Percentiles rank a stretch among this genome's conserved stretches.
phyloP scores from a whole-genome alignment of 2,113 vertebrate genomes.

The Bos javanicus region DNA sequence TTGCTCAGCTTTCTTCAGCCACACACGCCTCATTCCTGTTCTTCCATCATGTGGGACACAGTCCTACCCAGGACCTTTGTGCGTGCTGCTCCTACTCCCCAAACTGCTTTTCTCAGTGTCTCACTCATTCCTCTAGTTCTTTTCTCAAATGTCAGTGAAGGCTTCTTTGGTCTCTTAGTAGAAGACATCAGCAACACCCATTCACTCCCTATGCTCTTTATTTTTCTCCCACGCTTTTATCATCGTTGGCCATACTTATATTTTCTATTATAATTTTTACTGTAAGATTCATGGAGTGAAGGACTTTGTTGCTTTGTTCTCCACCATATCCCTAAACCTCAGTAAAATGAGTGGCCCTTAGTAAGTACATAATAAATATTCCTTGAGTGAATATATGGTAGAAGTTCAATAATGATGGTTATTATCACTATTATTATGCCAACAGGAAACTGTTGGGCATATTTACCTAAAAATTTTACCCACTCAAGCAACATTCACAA shows the following conservation, averaged over 20 bases:
- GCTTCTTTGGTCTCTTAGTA: not conserved
- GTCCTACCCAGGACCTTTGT: not conserved
- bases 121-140: not conserved
- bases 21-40: not conserved
- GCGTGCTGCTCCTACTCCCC: not conserved
- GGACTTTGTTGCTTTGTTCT: not conserved
- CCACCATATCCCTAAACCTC: not conserved
- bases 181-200: not conserved
- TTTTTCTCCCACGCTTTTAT: not conserved
- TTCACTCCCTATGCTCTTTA: not conserved
- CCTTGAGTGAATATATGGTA: not conserved
- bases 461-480: not conserved
- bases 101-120: not conserved
- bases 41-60: too few relatives aligned
- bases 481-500: not conserved
- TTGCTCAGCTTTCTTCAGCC: not conserved
- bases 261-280: not conserved
- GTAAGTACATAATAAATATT: not conserved
- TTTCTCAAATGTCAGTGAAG: too few relatives aligned
- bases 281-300: not conserved
- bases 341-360: not conserved
- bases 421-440: not conserved
- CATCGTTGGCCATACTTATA: not conserved
- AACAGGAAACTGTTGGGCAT: too few relatives aligned
- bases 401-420: not conserved